Evolutionary conservation across 2,888 invertebrate genomes (phyloP), one percentile per base, ranked within the genome.

Genomic region (Scaptomyza tumidula): DNA sequence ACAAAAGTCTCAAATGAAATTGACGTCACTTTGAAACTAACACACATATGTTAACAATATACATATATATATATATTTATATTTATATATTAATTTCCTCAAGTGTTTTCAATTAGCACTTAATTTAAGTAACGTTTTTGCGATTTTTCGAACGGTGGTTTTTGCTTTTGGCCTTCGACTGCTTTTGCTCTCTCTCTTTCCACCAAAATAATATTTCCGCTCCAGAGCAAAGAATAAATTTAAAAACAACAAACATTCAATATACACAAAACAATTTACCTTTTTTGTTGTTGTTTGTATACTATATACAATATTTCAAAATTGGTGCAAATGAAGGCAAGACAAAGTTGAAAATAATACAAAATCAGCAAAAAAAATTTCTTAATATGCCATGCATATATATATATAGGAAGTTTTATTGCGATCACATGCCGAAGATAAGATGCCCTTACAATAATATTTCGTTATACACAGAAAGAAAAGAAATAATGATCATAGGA

Each of bases 21-120:
- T 77, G 79, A 77, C 77, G 79, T 77, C 79, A 77, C 53, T 33
- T 33, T 10, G 33, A 29, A 29, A 33, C 33, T 10, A 9, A 33
- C 52, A 31, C 16, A 59, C 33, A 33, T 10, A 33, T 31, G 27
- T 19, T 19, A 19, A 19, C 19, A 19, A 29, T 6, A 29, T 6
- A 29, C 27, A 29, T 6, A 29, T 6, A 29, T 6, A 29, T 6
- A 6, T 29, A 29, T 0, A 6, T 0, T 2, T 10, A 33, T 33
- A 33, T 6, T 10, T 33, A 33, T 33, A 3, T 49, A 71, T 64
- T 68, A 55, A 71, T 75, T 63, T 63, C 41, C 71, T 63, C 62
- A 78, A 74, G 74, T 70, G 75, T 54, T 75, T 79, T 48, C 77
- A 78, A 75, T 78, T 79, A 79, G 44, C 77, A 79, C 77, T 79